Conservation (phyloP, 2,888 invertebrate species). For the Agrypnus murinus region DNA sequence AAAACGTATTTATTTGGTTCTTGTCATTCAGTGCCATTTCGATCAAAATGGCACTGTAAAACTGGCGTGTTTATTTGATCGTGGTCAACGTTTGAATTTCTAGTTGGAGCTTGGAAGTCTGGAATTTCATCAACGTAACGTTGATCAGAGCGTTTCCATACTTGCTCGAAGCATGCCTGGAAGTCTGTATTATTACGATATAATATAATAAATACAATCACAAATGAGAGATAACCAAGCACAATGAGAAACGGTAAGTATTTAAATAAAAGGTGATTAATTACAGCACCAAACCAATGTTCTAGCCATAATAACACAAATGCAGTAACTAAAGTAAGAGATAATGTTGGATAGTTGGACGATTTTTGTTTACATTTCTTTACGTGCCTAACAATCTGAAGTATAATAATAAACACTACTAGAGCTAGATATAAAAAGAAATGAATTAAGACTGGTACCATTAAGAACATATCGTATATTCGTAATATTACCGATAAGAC, state of each 20-base stretch:
- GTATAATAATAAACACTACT: not conserved
- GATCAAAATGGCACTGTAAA: not conserved
- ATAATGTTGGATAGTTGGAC: not conserved
- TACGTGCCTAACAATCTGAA: not conserved
- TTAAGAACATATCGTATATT: not conserved
- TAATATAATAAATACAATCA: conserved; percentile 6
- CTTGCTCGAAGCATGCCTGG: conserved; percentile 17
- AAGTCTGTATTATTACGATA: conserved; percentile 20
- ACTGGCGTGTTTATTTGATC: not conserved
- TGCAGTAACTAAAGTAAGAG: not conserved
- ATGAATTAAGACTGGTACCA: not conserved
- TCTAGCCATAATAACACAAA: not conserved
- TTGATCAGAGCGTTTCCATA: conserved; percentile 6
- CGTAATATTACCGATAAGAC: not conserved
- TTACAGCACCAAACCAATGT: not conserved
- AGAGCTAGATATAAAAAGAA: not conserved
- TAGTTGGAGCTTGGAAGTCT: not conserved
- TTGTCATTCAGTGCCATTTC: not conserved
- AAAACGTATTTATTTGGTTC: no score
- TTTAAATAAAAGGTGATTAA: not conserved
- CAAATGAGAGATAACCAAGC: not conserved
- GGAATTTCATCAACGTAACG: conserved; percentile 3
- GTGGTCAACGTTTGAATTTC: not conserved
- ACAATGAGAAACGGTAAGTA: not conserved
- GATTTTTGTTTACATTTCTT: not conserved